Evolutionary conservation across 2,113 vertebrate species (phyloP).

Genomic region (Chelonoidis abingdonii): DNA sequence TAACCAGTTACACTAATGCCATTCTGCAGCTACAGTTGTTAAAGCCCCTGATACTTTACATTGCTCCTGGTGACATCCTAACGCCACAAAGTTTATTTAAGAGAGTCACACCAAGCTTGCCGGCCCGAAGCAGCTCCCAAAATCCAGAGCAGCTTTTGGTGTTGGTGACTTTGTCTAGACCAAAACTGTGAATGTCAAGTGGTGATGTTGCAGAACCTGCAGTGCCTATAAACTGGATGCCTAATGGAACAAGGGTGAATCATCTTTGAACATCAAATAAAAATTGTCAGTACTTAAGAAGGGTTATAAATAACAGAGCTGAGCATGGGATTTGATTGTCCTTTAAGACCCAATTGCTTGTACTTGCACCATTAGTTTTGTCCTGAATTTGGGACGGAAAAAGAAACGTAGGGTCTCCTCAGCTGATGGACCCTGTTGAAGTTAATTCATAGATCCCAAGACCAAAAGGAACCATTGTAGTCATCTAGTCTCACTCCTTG

Average conservation of each 20-base stretch:
- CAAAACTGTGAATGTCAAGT: neutral
- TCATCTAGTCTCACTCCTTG: neutral
- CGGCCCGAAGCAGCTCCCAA: neutral
- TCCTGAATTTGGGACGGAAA: neutral
- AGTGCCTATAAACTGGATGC: neutral
- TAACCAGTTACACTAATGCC: neutral
- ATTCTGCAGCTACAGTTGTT: neutral
- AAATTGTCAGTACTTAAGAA: neutral
- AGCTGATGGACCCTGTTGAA: neutral
- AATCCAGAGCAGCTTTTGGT: neutral
- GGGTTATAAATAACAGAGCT: neutral
- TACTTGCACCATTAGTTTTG: neutral
- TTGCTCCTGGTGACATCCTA: neutral
- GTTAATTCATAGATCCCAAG: neutral
- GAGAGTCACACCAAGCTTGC: neutral
- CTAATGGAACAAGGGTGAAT: neutral
- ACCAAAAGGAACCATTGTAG: neutral
- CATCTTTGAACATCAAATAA: neutral
- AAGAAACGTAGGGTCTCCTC: neutral
- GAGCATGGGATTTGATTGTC: neutral
- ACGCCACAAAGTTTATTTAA: neutral
- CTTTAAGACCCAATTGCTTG: neutral
- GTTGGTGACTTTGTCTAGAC: neutral
- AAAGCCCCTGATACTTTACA: neutral
- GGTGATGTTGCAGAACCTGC: neutral